Evolutionary conservation across 2,113 vertebrate genomes (phyloP).

Genomic region (Ochotona curzoniae): DNA sequence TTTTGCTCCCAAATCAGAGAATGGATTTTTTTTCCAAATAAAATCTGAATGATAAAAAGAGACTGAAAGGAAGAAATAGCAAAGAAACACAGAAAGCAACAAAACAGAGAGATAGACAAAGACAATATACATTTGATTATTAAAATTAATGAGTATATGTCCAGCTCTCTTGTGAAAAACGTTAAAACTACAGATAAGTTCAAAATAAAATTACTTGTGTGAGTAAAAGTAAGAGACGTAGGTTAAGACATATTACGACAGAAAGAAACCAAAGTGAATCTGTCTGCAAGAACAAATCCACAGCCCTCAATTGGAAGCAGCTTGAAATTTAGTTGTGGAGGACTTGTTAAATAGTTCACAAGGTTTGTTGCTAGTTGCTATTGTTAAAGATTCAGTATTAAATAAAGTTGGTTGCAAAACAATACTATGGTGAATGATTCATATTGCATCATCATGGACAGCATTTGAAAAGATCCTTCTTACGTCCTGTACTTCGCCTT

Average conservation of each 20-base stretch:
- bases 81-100: background rate
- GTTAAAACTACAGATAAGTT: background rate
- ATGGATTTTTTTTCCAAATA: background rate
- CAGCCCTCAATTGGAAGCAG: background rate
- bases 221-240: background rate
- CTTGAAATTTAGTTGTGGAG: background rate
- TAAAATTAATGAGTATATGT: background rate
- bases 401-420: background rate
- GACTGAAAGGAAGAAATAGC: background rate
- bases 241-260: background rate
- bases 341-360: background rate
- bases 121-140: background rate
- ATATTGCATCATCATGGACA: background rate
- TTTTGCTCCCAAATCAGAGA: slow-evolving; percentile 9
- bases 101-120: background rate
- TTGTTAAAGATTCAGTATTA: background rate
- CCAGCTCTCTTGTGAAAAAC: background rate
- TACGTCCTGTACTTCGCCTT: background rate
- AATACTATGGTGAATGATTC: background rate
- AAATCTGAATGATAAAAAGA: background rate
- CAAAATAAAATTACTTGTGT: background rate
- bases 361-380: background rate
- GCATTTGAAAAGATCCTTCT: background rate
- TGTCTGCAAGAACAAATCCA: background rate
- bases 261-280: background rate